phyloP scores from a whole-genome alignment of 2,888 invertebrate genomes.

The Halictus ligatus region DNA sequence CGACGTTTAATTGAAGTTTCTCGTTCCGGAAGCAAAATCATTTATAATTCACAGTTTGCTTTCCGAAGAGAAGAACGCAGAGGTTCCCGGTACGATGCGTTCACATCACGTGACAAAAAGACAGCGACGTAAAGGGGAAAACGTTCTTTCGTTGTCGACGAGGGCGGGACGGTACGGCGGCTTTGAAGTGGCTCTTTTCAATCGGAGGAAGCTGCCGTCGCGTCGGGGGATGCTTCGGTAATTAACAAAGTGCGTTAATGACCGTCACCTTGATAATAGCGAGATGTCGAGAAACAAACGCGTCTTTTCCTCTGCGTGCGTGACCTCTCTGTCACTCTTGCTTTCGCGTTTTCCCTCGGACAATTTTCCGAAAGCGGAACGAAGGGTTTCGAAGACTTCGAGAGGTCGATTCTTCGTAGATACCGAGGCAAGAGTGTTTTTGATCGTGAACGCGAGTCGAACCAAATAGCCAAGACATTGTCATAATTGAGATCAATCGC shows the following conservation, averaged over 20 bases:
- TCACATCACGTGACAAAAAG: slow-evolving; percentile 8
- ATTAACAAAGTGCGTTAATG: slow-evolving; percentile 72
- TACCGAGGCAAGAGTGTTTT: neutral
- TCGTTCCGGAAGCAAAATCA: slow-evolving; percentile 1
- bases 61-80: slow-evolving; percentile 5
- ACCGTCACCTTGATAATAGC: slow-evolving; percentile 64
- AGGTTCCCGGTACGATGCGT: neutral
- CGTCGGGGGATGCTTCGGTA: slow-evolving; percentile 28
- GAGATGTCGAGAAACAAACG: slow-evolving; percentile 29
- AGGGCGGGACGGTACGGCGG: slow-evolving; percentile 4
- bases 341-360: neutral
- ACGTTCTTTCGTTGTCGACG: slow-evolving; percentile 27
- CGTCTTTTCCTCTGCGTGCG: neutral
- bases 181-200: slow-evolving; percentile 20
- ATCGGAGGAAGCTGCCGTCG: slow-evolving; percentile 4
- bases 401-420: neutral
- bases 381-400: neutral
- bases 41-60: slow-evolving; percentile 2
- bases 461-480: neutral
- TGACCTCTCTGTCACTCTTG: neutral
- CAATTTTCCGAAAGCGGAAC: neutral
- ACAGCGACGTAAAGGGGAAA: neutral
- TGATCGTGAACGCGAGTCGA: neutral
- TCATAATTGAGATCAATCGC: neutral
- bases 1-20: neutral